phyloP scores from a whole-genome alignment of 2,888 invertebrate species.

The Thymelicus sylvestris region DNA sequence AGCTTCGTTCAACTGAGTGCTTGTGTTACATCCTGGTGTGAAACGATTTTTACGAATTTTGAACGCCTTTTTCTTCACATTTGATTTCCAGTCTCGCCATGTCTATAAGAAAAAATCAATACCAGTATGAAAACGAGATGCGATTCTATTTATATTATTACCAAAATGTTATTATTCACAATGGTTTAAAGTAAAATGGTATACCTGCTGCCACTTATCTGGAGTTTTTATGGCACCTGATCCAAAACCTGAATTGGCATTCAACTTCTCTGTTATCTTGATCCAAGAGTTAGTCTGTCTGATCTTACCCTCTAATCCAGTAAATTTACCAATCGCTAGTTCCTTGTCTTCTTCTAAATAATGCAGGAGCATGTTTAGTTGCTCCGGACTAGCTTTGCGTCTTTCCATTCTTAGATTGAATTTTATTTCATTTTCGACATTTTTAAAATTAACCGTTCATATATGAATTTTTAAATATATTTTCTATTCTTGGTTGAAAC shows the following conservation, averaged over 20 bases:
- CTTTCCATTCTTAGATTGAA: slow-evolving; percentile 48
- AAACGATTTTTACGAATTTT: slow-evolving; percentile 66
- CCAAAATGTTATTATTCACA: not conserved
- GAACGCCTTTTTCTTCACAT: slow-evolving; percentile 69
- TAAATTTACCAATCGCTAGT: slow-evolving; percentile 64
- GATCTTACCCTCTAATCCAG: slow-evolving; percentile 62
- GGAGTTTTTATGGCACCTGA: slow-evolving; percentile 69
- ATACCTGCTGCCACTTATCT: slow-evolving; percentile 70
- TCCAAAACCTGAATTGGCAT: slow-evolving; percentile 66
- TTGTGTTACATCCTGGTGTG: slow-evolving; percentile 60
- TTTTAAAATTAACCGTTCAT: too few relatives aligned
- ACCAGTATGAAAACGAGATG: not conserved
- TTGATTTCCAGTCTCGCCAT: slow-evolving; percentile 71
- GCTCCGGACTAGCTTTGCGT: slow-evolving; percentile 69
- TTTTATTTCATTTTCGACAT: too few relatives aligned
- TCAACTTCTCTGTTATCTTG: slow-evolving; percentile 67
- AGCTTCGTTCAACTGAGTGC: slow-evolving; percentile 60
- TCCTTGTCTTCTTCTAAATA: slow-evolving; percentile 66
- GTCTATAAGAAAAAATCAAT: slow-evolving; percentile 49
- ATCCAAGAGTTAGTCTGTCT: slow-evolving; percentile 68
- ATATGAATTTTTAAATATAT: not conserved
- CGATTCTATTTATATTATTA: too few relatives aligned
- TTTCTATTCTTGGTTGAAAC: not conserved
- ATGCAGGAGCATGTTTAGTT: slow-evolving; percentile 65
- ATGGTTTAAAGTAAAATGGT: not conserved